Base-by-base conservation (phyloP, 2,113 vertebrate species). In the Carassius gibelio region DNA sequence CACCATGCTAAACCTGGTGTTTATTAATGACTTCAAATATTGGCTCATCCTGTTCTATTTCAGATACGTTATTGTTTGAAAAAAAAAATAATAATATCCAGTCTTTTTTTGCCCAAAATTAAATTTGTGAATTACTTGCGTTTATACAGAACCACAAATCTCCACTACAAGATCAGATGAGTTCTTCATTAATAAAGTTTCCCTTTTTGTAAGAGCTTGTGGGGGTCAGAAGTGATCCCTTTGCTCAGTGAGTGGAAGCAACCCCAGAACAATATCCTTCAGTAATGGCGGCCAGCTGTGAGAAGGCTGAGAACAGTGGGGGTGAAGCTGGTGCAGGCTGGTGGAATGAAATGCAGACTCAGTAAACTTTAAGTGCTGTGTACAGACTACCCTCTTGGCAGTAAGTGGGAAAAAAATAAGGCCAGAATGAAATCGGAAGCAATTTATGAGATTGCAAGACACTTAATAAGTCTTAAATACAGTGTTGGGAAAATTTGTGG, bases 401-500 rank as follows among this genome's bases (percentile, higher is more conserved):
- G 86, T 93, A 93, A 93, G 92, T 92, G 87, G 81, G 90, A 82
- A 80, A 94, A 94, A 94, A 94, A 94, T 94, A 85, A 91, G 89
- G 91, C 92, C 94, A 94, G 93, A 93, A 94, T 94, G 89, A 89
- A 91, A 91, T 52, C 50, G 34, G 19, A 79, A 45, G 48, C 45
- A 62, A 48, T 30, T 71, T 66, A 30, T 81, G 50, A 61, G 48
- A 8, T 2, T 84, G 55, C 3, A 45, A n/a, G 17, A 69, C 30
- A 64, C 71, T 59, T 52, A 77, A 57, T 30, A 8, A 13, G 52
- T 75, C 48, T 83, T 36, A 68, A 55, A 83, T 30, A 23, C 19
- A 55, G 38, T 81, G 72, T 62, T 17, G 36, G 15, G 61, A 80
- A 64, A 64, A 64, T n/a, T 14, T 21, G 59, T 34, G 34, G 14